phyloP scores from a whole-genome alignment of 2,113 vertebrate species.

The Arothron firmamentum region DNA sequence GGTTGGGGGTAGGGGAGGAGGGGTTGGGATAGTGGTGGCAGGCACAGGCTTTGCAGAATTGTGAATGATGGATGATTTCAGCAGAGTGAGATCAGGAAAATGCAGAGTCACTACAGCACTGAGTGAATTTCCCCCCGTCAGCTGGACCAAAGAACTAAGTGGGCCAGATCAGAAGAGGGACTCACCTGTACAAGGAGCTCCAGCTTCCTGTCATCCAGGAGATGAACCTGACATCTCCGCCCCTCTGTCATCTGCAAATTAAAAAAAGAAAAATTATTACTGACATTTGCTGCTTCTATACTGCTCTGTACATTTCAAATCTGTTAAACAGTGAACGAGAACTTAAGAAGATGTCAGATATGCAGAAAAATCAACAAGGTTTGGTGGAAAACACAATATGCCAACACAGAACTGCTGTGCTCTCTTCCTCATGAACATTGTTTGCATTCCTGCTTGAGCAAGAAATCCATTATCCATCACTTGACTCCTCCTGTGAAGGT shows the following conservation, averaged over 20 bases:
- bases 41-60: no score
- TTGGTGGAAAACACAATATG: slow-evolving; percentile 38
- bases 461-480: slow-evolving; percentile 48
- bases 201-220: slow-evolving; percentile 93
- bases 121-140: slow-evolving; percentile 44
- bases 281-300: background rate
- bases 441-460: slow-evolving; percentile 51
- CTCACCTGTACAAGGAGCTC: slow-evolving; percentile 95
- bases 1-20: no score
- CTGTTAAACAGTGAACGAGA: background rate
- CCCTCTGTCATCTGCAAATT: slow-evolving; percentile 89
- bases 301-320: background rate
- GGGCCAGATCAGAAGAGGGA: slow-evolving; percentile 1
- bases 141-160: slow-evolving; percentile 36
- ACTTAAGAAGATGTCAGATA: background rate
- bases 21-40: no score
- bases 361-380: slow-evolving; percentile 26
- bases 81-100: slow-evolving; percentile 28
- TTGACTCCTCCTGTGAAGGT: slow-evolving; percentile 17
- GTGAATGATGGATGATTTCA: no score
- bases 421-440: slow-evolving; percentile 44
- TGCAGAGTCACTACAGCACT: slow-evolving; percentile 50
- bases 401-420: slow-evolving; percentile 30
- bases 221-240: slow-evolving; percentile 94
- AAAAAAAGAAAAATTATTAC: slow-evolving; percentile 11